Conservation (phyloP, 2,113 vertebrate species). For the Rhipidura dahli region DNA sequence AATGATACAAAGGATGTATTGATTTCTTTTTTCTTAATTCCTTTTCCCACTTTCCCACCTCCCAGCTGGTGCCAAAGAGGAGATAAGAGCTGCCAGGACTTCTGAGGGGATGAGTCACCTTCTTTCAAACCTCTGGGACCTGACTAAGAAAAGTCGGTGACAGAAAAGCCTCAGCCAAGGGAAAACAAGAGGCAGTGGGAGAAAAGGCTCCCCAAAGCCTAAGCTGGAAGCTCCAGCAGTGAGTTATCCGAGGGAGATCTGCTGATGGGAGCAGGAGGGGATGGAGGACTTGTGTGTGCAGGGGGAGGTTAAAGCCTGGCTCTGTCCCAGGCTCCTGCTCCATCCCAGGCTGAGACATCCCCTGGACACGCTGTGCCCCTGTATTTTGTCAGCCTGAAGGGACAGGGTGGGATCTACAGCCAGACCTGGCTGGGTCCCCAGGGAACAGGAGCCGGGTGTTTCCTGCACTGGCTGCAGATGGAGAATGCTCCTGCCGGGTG, state of each 20-base stretch:
- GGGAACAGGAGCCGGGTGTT: background rate
- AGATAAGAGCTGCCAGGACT: constrained; percentile 44
- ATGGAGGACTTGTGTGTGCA: background rate
- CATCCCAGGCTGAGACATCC: no score
- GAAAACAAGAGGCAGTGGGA: background rate
- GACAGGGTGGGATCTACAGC: background rate
- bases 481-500: background rate
- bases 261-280: background rate
- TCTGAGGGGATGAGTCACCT: constrained; percentile 45
- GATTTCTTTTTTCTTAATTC: constrained; percentile 10
- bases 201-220: background rate
- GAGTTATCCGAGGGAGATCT: background rate
- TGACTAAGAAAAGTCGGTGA: background rate
- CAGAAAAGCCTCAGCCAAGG: background rate
- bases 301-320: background rate
- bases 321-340: background rate
- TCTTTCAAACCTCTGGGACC: constrained; percentile 12
- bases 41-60: background rate
- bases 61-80: constrained; percentile 39
- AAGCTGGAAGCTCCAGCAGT: background rate
- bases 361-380: background rate
- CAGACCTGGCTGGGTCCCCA: background rate
- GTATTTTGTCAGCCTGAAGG: background rate
- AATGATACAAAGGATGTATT: constrained; percentile 50
- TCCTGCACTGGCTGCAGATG: background rate